Evolutionary conservation across 2,888 invertebrate species (phyloP).

Genomic region (Drosophila conformis): DNA sequence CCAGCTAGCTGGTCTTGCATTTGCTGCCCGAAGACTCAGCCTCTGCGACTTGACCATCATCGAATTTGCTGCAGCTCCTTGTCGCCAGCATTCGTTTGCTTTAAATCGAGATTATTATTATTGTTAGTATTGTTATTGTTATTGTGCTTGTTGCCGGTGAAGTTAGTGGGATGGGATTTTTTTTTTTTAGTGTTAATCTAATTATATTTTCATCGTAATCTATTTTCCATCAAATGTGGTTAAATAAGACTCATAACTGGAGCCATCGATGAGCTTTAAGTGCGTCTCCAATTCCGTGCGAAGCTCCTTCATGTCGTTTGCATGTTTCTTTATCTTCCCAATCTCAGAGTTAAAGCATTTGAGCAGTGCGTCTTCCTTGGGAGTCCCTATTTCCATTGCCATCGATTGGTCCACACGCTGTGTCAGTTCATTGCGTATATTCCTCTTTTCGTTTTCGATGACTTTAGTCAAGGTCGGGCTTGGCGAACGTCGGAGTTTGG

Average conservation of each 20-base stretch:
- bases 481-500: background rate
- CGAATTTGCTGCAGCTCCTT: constrained; percentile 81
- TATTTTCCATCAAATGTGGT: background rate
- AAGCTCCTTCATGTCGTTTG: background rate
- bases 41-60: constrained; percentile 62
- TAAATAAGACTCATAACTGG: background rate
- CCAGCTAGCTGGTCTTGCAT: constrained; percentile 36
- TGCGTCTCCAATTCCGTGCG: background rate
- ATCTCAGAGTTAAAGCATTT: background rate
- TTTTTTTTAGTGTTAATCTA: too few relatives aligned
- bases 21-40: constrained; percentile 5
- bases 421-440: constrained; percentile 3
- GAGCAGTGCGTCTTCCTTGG: background rate
- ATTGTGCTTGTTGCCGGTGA: constrained; percentile 29
- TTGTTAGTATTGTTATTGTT: constrained; percentile 64
- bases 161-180: constrained; percentile 36
- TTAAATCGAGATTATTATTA: constrained; percentile 48
- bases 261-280: background rate
- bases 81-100: constrained; percentile 29
- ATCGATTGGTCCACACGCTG: background rate
- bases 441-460: background rate
- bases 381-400: background rate
- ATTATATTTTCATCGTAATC: too few relatives aligned
- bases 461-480: background rate
- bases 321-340: background rate